A percentile compares a stretch with the other conserved stretches of the same genome.
phyloP scores from a whole-genome alignment of 1,140 invertebrate genomes.

The Ruditapes philippinarum region DNA sequence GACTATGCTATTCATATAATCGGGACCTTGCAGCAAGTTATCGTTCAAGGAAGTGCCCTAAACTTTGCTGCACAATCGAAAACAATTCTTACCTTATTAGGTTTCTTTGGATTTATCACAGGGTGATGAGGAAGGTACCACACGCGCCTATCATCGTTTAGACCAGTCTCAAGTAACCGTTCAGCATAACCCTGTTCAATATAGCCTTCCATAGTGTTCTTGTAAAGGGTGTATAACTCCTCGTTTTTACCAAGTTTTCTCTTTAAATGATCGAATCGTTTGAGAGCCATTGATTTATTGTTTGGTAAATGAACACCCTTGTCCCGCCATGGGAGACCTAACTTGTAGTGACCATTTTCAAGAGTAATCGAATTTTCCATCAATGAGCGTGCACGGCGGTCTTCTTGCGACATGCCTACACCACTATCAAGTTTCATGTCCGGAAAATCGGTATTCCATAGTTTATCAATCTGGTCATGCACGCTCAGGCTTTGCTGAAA shows the following conservation, averaged over 20 bases:
- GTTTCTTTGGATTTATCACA: conserved; percentile 63
- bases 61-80: conserved; percentile 71
- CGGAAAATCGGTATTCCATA: conserved; percentile 5
- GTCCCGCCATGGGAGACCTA: neutral
- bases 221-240: neutral
- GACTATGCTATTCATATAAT: conserved; percentile 67
- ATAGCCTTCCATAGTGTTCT: neutral
- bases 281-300: neutral
- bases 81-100: conserved; percentile 68
- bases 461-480: neutral
- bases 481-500: neutral
- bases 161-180: neutral
- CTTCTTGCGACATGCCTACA: neutral
- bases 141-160: neutral
- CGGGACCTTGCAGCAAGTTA: conserved; percentile 67
- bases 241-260: conserved; percentile 21
- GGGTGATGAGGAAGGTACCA: conserved; percentile 73
- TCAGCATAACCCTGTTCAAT: neutral
- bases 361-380: neutral
- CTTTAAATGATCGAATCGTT: conserved; percentile 11
- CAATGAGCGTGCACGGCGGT: neutral
- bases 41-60: conserved; percentile 68
- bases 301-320: neutral
- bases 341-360: neutral
- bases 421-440: neutral